Evolutionary conservation across 2,797 vertebrate genomes (phyloP).

Genomic region (Xenops minutus): DNA sequence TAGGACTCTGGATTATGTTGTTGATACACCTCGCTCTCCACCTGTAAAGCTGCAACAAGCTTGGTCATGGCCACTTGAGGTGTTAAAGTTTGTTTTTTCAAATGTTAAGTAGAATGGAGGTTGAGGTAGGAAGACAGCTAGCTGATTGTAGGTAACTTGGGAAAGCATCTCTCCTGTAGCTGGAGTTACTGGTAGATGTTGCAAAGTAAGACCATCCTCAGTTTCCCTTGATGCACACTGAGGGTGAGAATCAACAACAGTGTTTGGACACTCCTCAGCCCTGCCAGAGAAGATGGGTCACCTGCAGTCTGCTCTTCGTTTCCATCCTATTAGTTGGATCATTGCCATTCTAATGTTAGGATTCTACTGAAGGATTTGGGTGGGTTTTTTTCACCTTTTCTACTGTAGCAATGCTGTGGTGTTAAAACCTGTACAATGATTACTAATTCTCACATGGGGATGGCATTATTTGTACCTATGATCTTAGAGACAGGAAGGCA

Average conservation of each 20-base stretch:
- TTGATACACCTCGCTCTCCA: neutral
- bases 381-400: neutral
- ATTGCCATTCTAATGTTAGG: neutral
- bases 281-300: neutral
- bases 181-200: neutral
- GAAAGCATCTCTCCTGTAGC: neutral
- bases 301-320: neutral
- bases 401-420: neutral
- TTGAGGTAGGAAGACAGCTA: neutral
- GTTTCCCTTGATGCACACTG: neutral
- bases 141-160: neutral
- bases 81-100: neutral
- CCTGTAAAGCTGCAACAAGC: neutral
- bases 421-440: neutral
- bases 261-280: neutral
- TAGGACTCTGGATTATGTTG: neutral
- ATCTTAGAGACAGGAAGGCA: neutral
- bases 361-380: neutral
- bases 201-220: neutral
- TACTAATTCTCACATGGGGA: neutral
- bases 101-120: neutral
- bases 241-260: neutral
- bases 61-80: neutral
- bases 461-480: neutral
- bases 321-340: neutral